Percentiles rank a stretch among this genome's conserved stretches.
These are phyloP conservation scores for Dascyllus trimaculatus DNA, from an alignment of 2,113 vertebrate species.

Conservation along the genomic window DNA sequence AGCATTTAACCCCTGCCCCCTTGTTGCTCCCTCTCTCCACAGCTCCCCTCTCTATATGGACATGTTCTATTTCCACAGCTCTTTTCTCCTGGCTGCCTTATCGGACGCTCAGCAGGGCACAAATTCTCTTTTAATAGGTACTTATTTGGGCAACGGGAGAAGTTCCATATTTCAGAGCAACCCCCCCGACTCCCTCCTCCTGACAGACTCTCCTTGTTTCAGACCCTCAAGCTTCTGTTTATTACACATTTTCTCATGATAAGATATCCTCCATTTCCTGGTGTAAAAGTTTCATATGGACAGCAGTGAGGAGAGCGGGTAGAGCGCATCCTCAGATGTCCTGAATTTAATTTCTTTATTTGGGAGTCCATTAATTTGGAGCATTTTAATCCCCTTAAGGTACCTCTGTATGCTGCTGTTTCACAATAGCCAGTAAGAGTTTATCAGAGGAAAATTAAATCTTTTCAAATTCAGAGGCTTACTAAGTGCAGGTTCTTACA, in stretches of 20 bases:
- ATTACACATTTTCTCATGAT: slow-evolving; percentile 7
- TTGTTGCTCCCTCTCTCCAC: slow-evolving; percentile 54
- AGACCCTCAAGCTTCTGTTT: slow-evolving; percentile 35
- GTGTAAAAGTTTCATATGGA: background rate
- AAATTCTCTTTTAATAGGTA: slow-evolving; percentile 74
- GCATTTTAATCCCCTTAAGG: slow-evolving; percentile 19
- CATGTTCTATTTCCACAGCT: slow-evolving; percentile 81
- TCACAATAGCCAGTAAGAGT: slow-evolving; percentile 7
- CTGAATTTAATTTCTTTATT: slow-evolving; percentile 3
- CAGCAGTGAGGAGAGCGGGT: background rate
- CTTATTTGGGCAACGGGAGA: slow-evolving; percentile 82
- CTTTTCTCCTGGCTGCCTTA: slow-evolving; percentile 66
- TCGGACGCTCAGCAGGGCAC: slow-evolving; percentile 71
- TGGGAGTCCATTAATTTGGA: slow-evolving; percentile 7
- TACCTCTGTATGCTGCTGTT: background rate
- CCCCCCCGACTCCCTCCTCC: slow-evolving; percentile 3
- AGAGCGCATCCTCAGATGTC: background rate
- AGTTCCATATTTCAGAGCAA: slow-evolving; percentile 66
- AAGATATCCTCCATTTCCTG: slow-evolving; percentile 13
- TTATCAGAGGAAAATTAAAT: slow-evolving; percentile 28
- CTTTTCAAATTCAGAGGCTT: slow-evolving; percentile 16
- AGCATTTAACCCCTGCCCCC: slow-evolving; percentile 77
- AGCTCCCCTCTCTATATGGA: slow-evolving; percentile 81
- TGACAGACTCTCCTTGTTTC: slow-evolving; percentile 22
- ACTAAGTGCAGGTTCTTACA: slow-evolving; percentile 3